phyloP scores from a whole-genome alignment of 2,888 invertebrate species.

The Gari tellinella region DNA sequence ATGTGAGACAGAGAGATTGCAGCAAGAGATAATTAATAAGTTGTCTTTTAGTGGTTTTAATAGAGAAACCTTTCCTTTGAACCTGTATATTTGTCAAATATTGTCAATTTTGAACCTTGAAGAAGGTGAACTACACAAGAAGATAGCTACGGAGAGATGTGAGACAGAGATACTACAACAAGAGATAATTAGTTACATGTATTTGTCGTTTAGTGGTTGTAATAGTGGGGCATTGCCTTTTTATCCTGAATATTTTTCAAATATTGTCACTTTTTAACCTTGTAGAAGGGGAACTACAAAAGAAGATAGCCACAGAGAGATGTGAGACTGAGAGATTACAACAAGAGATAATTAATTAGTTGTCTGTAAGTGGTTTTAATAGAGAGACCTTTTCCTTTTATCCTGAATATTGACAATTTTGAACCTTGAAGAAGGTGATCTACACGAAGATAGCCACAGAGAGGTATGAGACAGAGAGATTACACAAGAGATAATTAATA shows the following conservation, averaged over 20 bases:
- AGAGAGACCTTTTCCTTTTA: too few species aligned
- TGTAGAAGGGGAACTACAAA: constrained; percentile 83
- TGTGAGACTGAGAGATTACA: constrained; percentile 84
- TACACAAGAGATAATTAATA: constrained; percentile 84
- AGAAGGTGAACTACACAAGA: constrained; percentile 84
- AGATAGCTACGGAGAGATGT: constrained; percentile 84
- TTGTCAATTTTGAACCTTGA: too few species aligned
- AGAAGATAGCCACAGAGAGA: constrained; percentile 84
- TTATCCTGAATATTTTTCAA: too few species aligned
- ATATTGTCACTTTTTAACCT: too few species aligned
- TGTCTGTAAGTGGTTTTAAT: constrained; percentile 79
- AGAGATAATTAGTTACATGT: constrained; percentile 84
- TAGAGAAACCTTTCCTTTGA: too few species aligned
- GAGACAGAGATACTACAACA: constrained; percentile 84
- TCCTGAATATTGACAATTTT: too few species aligned
- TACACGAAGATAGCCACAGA: constrained; percentile 85
- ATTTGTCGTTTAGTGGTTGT: constrained; percentile 77
- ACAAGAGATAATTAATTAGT: constrained; percentile 84
- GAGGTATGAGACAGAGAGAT: constrained; percentile 83
- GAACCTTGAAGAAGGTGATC: constrained; percentile 84
- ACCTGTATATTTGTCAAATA: too few species aligned
- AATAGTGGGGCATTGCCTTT: too few species aligned
- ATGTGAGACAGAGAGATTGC: constrained; percentile 84
- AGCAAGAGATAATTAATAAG: constrained; percentile 84
- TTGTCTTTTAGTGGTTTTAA: constrained; percentile 79